Evolutionary conservation across 1,140 invertebrate species (phyloP).

Genomic region (Anastrepha ludens): DNA sequence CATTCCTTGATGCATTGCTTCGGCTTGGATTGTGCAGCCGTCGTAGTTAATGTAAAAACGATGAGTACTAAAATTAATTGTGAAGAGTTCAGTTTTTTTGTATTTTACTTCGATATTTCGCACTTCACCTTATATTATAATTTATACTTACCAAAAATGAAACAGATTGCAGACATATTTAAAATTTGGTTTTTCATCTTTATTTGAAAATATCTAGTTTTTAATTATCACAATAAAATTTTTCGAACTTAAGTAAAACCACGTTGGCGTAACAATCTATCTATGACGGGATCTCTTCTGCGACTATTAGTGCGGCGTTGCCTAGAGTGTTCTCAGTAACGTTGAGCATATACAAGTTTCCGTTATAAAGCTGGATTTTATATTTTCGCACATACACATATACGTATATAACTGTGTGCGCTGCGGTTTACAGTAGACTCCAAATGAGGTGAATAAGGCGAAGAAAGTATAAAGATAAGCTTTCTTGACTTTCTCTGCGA

Average conservation of each 20-base stretch:
- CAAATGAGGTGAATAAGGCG: background rate
- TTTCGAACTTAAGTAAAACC: background rate
- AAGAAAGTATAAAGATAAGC: too few species aligned
- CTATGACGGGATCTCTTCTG: constrained; percentile 27
- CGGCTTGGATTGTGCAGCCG: background rate
- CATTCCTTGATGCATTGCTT: constrained; percentile 22
- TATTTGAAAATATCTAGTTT: background rate
- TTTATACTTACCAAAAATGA: background rate
- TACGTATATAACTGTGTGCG: background rate
- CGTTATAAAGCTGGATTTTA: constrained; percentile 43
- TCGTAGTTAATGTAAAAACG: background rate
- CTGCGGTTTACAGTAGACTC: background rate
- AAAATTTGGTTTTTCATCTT: background rate
- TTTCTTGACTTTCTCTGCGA: too few species aligned
- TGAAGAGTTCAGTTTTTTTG: too few species aligned
- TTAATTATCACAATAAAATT: constrained; percentile 11
- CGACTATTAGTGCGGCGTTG: constrained; percentile 9
- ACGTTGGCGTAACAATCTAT: background rate
- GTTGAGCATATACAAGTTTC: constrained; percentile 15
- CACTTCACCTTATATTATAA: too few species aligned
- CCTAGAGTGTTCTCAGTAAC: background rate
- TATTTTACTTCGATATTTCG: too few species aligned
- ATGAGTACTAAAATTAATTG: constrained; percentile 3
- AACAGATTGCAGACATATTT: background rate
- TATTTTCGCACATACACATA: background rate